Base-by-base conservation (phyloP, 2,888 invertebrate genomes). In the Ligdia adustata region DNA sequence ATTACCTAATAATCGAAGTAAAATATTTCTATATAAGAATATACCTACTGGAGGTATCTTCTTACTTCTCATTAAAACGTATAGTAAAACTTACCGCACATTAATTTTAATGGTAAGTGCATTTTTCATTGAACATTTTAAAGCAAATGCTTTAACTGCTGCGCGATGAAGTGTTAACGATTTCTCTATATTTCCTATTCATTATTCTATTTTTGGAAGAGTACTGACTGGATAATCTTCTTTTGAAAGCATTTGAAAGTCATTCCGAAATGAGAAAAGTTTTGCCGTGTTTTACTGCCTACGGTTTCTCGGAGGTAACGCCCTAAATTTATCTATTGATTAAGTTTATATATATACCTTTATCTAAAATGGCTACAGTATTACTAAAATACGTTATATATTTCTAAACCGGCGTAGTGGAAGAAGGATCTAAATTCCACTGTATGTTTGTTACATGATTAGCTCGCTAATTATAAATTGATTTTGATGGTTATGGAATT, bases 251-350 rank as follows among this genome's bases (percentile, higher is more conserved):
- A 15, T 22, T 33, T 33, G 12, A 28, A 39, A 33, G 20, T 26
- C 24, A 20, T 13, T 34, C 16, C 4, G 27, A 34, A 14, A 39
- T 28, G 39, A 34, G 39, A 18, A 46, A 46, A 46, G 39, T 46
- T 46, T 32, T 38, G 20, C 27, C 13, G 32, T 12, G 33, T 39
- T 46, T 32, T 45, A 13, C 32, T 27, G 38, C 20, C 27, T 18
- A 44, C 37, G 14, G 24, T 7, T 22, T 27, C n/a, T 28, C 7
- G 26, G 18, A 12, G 12, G 7, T 9, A 35, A 22, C 22, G 3
- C 22, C 22, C 22, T 22, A n/a, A 6, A n/a, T 2, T 3, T 22
- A 20, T 2, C 6, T 20, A 7, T 22, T 22, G n/a, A n/a, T 22
- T 22, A 6, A n/a, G 3, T 22, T 22, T 22, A 22, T 22, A n/a